A percentile compares a stretch with the other conserved stretches of the same genome.
Conservation (phyloP, 2,888 invertebrate species). For the Hirtodrosophila cameraria region DNA sequence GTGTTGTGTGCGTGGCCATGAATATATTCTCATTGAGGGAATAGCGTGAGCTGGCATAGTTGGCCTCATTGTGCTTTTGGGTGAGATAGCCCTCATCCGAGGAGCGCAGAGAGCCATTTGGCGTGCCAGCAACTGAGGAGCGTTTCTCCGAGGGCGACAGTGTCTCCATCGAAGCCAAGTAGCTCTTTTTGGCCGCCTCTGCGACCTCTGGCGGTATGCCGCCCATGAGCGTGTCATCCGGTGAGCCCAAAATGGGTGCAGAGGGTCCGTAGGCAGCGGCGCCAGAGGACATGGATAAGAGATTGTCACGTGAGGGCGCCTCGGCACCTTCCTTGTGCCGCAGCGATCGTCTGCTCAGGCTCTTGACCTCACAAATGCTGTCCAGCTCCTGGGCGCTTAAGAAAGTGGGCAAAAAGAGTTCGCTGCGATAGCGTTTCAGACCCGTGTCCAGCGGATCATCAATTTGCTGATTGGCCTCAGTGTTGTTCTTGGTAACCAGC, state of each 20-base stretch:
- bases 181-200: constrained; percentile 67
- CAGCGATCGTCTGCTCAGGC: constrained; percentile 82
- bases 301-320: constrained; percentile 81
- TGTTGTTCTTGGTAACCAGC: constrained; percentile 83
- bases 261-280: constrained; percentile 63
- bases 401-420: constrained; percentile 83
- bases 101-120: constrained; percentile 65
- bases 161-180: constrained; percentile 83
- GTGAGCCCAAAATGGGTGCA: constrained; percentile 67
- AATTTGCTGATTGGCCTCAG: constrained; percentile 84
- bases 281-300: constrained; percentile 81
- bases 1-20: constrained; percentile 64
- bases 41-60: constrained; percentile 79
- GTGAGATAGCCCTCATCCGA: constrained; percentile 78
- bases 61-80: constrained; percentile 73
- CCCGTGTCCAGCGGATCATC: constrained; percentile 76
- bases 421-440: constrained; percentile 83
- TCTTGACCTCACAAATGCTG: constrained; percentile 80
- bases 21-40: constrained; percentile 83
- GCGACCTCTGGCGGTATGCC: constrained; percentile 61
- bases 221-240: constrained; percentile 78
- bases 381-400: constrained; percentile 81
- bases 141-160: constrained; percentile 83
- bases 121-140: constrained; percentile 57
- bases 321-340: constrained; percentile 80